These are phyloP conservation scores for Prunella strophiata DNA, from an alignment of 2,797 vertebrate genomes.

Conservation along the genomic window DNA sequence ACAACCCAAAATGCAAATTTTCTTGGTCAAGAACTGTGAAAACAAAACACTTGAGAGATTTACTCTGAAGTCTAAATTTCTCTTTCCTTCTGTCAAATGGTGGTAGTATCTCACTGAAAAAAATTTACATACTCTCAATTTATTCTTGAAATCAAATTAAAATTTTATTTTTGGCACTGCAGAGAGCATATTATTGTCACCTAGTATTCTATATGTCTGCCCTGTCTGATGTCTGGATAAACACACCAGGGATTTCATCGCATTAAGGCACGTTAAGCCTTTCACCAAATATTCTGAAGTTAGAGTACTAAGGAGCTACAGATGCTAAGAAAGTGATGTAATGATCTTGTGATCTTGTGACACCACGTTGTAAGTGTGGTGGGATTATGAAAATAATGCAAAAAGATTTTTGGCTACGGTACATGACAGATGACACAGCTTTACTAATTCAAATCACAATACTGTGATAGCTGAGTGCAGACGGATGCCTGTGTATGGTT, in stretches of 20 bases:
- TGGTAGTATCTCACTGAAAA: not conserved
- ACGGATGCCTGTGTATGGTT: not conserved
- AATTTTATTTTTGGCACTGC: not conserved
- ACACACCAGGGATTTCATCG: not conserved
- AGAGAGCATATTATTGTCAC: not conserved
- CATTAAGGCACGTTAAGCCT: not conserved
- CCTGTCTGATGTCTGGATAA: not conserved
- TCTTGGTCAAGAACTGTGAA: not conserved
- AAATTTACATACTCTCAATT: not conserved
- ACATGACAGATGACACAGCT: not conserved
- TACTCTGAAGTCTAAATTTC: not conserved
- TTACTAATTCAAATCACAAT: conserved; percentile 17
- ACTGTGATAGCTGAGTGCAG: not conserved
- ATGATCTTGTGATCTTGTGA: conserved; percentile 35
- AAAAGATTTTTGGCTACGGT: not conserved
- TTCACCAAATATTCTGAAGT: conserved; percentile 48
- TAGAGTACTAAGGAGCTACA: conserved; percentile 13
- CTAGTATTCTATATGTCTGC: not conserved
- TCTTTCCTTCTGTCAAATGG: not conserved
- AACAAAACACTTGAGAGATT: not conserved
- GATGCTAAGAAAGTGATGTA: conserved; percentile 46
- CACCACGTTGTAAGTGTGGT: not conserved
- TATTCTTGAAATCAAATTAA: not conserved
- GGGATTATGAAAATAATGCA: conserved; percentile 7
- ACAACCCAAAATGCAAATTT: not conserved